Conservation (phyloP, 1,140 invertebrate genomes). For the Atopsyche davidsoni region DNA sequence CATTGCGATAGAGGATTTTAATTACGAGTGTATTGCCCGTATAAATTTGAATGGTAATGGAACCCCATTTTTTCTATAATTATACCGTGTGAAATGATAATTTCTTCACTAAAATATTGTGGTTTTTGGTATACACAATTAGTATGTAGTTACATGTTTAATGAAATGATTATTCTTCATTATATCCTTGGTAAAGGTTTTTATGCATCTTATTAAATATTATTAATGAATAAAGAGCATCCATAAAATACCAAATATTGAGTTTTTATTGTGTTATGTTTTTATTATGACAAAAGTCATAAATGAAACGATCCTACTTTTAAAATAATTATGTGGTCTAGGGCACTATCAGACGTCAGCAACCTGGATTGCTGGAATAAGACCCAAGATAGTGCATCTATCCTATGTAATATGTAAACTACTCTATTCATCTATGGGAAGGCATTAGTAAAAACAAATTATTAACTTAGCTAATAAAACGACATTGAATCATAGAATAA, state of each 20-base stretch:
- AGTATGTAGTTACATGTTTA: not conserved
- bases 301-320: not conserved
- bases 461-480: too few species aligned
- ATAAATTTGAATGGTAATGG: not conserved
- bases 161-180: not conserved
- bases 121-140: not conserved
- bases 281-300: not conserved
- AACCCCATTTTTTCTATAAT: not conserved
- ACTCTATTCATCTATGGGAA: too few species aligned
- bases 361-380: not conserved
- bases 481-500: too few species aligned
- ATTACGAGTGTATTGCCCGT: not conserved
- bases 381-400: not conserved
- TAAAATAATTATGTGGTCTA: not conserved
- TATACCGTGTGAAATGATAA: not conserved
- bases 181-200: not conserved
- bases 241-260: not conserved
- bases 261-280: not conserved
- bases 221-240: not conserved
- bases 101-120: not conserved
- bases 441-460: too few species aligned
- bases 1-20: not conserved
- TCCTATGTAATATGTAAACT: not conserved
- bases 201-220: not conserved
- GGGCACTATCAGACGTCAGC: not conserved